A percentile compares a stretch with the other conserved stretches of the same genome.
Evolutionary conservation across 2,113 vertebrate species (phyloP).

Genomic region (Eulemur macaco): DNA sequence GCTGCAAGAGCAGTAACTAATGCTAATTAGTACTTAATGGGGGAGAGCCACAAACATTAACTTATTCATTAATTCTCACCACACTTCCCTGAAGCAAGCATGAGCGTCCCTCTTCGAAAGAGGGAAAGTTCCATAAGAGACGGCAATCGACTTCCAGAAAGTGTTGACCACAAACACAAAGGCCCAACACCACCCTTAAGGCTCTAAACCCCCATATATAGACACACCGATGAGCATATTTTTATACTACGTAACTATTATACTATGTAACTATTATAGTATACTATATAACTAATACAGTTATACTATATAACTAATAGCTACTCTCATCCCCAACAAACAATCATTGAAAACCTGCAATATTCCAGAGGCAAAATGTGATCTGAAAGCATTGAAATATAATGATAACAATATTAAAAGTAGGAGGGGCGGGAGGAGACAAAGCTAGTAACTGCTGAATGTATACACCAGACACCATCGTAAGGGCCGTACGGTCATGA

Average conservation of each 20-base stretch:
- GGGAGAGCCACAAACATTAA: conserved; percentile 43
- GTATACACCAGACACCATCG: background rate
- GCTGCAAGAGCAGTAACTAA: conserved; percentile 38
- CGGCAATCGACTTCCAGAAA: background rate
- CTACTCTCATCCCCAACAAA: background rate
- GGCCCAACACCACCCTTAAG: background rate
- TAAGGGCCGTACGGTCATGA: too few species aligned
- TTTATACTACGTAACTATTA: background rate
- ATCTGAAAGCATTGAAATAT: background rate
- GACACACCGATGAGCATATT: background rate
- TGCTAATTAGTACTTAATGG: conserved; percentile 57
- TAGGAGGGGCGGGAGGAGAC: background rate
- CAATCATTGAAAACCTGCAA: background rate
- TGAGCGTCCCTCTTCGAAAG: background rate
- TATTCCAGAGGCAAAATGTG: background rate
- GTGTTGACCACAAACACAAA: background rate
- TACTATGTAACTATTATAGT: too few species aligned
- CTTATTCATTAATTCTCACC: conserved; percentile 55
- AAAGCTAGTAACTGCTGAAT: background rate
- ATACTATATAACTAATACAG: too few species aligned
- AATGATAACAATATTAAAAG: background rate
- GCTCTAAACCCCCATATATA: background rate
- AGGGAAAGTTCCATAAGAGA: background rate
- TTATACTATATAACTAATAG: background rate
- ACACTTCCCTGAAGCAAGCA: background rate